These are phyloP conservation scores for Danaus plexippus DNA, from an alignment of 1,140 invertebrate genomes.

Conservation along the genomic window DNA sequence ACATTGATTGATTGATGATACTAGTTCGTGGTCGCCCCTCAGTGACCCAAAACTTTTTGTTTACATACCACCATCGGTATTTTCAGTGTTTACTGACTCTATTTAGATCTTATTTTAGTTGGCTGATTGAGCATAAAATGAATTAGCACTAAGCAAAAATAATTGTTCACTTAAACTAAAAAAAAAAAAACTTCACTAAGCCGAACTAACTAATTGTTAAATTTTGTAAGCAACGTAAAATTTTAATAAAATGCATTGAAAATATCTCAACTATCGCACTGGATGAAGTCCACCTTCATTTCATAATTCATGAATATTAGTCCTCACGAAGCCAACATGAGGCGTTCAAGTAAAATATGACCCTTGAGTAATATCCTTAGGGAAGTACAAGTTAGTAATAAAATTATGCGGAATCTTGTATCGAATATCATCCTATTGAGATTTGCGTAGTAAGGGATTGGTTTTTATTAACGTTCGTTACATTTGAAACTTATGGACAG, in stretches of 20 bases:
- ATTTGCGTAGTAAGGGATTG: too few relatives aligned
- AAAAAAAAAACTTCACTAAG: too few relatives aligned
- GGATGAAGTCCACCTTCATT: conserved; percentile 25
- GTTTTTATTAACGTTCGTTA: too few relatives aligned
- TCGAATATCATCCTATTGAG: conserved; percentile 14
- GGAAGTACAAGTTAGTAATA: conserved; percentile 27
- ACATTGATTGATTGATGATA: conserved; percentile 28
- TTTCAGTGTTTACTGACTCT: conserved; percentile 17
- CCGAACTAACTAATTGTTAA: too few relatives aligned
- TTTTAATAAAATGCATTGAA: too few relatives aligned
- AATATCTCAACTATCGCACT: background rate
- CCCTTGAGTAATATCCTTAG: conserved; percentile 26
- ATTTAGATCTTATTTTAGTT: conserved; percentile 10
- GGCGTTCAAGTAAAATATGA: conserved; percentile 39
- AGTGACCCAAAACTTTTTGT: conserved; percentile 29
- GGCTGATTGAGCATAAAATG: too few relatives aligned
- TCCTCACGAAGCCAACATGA: conserved; percentile 42
- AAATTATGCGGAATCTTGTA: conserved; percentile 28
- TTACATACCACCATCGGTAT: conserved; percentile 20
- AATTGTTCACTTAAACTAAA: too few relatives aligned
- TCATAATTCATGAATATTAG: conserved; percentile 53
- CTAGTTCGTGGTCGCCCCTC: conserved; percentile 20
- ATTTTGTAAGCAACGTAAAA: too few relatives aligned
- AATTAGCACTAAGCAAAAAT: too few relatives aligned
- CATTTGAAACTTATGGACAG: too few relatives aligned